phyloP scores from a whole-genome alignment of 2,113 vertebrate genomes.

The Chrysemys picta region DNA sequence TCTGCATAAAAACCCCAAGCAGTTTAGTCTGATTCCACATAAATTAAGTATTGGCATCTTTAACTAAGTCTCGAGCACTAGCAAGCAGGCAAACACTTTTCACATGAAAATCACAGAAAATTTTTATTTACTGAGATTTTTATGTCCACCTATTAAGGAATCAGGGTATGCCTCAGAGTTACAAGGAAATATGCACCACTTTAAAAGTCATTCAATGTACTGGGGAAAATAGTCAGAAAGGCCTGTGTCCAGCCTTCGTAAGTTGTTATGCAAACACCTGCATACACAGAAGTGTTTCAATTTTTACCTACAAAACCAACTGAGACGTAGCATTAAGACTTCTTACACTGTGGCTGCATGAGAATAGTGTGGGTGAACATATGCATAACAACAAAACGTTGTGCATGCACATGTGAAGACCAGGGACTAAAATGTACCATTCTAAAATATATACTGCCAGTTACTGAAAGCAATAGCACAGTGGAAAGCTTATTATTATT shows the following conservation, averaged over 20 bases:
- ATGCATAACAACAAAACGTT: neutral
- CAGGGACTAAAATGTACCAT: neutral
- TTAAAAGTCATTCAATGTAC: neutral
- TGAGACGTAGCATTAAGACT: neutral
- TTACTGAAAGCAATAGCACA: neutral
- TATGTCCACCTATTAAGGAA: neutral
- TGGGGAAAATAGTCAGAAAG: neutral
- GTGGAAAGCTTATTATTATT: neutral
- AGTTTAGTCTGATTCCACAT: neutral
- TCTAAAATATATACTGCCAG: neutral
- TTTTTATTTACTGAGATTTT: neutral
- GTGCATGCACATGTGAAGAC: neutral
- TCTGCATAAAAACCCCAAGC: neutral
- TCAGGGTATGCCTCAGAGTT: neutral
- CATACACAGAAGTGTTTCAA: neutral
- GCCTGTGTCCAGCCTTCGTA: neutral
- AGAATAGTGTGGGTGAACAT: too few relatives aligned
- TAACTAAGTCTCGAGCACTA: neutral
- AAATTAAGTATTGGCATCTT: neutral
- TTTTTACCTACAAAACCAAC: neutral
- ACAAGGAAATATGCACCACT: neutral
- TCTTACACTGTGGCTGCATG: fast-evolving
- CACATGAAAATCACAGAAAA: neutral
- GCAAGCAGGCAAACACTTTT: neutral
- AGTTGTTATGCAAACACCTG: neutral